Evolutionary conservation across 2,888 invertebrate genomes (phyloP).

Genomic region (Anoplius nigerrimus): DNA sequence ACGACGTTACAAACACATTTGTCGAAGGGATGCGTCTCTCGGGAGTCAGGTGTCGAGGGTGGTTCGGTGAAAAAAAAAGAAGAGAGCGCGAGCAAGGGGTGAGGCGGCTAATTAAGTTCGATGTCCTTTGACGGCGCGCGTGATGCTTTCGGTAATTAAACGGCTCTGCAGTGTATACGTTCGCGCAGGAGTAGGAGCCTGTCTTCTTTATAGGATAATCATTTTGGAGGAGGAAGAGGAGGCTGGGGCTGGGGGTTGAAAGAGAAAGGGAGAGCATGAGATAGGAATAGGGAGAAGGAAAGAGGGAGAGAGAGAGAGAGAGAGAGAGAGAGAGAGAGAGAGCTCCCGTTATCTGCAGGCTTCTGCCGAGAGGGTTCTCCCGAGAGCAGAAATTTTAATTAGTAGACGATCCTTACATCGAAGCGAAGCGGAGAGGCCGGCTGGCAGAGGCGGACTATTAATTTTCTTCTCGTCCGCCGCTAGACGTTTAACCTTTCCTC

Average conservation of each 20-base stretch:
- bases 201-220: slow-evolving; percentile 48
- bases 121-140: too few relatives aligned
- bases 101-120: too few relatives aligned
- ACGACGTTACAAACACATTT: too few relatives aligned
- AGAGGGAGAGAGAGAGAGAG: too few relatives aligned
- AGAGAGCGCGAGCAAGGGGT: too few relatives aligned
- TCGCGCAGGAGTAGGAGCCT: slow-evolving; percentile 13
- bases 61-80: too few relatives aligned
- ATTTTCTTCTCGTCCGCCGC: slow-evolving; percentile 38
- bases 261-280: not conserved
- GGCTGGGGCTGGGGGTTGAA: not conserved
- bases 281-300: too few relatives aligned
- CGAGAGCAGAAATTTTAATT: slow-evolving; percentile 54
- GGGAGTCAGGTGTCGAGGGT: too few relatives aligned
- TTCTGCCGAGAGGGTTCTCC: slow-evolving; percentile 26
- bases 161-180: not conserved
- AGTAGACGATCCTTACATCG: slow-evolving; percentile 53
- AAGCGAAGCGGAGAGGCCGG: slow-evolving; percentile 19
- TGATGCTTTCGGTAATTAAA: slow-evolving; percentile 44
- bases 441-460: slow-evolving; percentile 41
- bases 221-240: slow-evolving; percentile 36
- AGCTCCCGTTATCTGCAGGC: slow-evolving; percentile 38
- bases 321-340: not conserved
- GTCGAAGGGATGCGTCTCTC: too few relatives aligned
- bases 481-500: slow-evolving; percentile 46